Evolutionary conservation across 2,888 invertebrate genomes (phyloP), one percentile per base, ranked within the genome.

Genomic region (Sericinus montela): DNA sequence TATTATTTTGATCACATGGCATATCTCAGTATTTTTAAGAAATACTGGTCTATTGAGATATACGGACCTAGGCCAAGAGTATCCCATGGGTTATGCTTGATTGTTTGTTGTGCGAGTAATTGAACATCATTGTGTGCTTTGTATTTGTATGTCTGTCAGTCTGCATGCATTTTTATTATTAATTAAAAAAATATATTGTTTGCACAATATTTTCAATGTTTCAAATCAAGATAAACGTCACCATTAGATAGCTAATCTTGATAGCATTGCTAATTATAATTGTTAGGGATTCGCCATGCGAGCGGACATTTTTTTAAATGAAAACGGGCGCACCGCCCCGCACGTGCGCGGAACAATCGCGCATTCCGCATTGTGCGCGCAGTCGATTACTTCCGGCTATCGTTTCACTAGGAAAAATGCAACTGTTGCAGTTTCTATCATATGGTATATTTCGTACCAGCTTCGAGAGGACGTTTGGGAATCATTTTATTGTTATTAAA

Each of bases 341-440:
- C 62, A 57, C 64, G 63, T 58, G 63, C 52, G 14, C 23, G 48
- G 44, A 19, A 48, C 58, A 54, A 55, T 57, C 38, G 48, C 30
- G 47, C 39, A 38, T 39, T 54, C 35, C 42, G 51, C 55, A 52
- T 60, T 61, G 61, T 61, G 61, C 59, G 49, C 54, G 47, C 16
- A 46, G 48, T 54, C 54, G 59, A 64, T 63, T 55, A 62, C 49
- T 65, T 65, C 64, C 64, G 65, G 64, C 60, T 60, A 60, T 63
- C 57, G 55, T 36, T 50, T 61, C 55, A 57, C 60, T 40, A 51
- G 43, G 52, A 58, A 57, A 57, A 54, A 56, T 55, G 50, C 53
- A 52, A 56, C 53, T 50, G 55, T 52, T 46, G 53, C 43, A 48
- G 52, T 56, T 55, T 53, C 59, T 54, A 35, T 34, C 25, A 37